Base-by-base conservation (phyloP, 2,113 vertebrate genomes). In the Psephotus haematonotus region DNA sequence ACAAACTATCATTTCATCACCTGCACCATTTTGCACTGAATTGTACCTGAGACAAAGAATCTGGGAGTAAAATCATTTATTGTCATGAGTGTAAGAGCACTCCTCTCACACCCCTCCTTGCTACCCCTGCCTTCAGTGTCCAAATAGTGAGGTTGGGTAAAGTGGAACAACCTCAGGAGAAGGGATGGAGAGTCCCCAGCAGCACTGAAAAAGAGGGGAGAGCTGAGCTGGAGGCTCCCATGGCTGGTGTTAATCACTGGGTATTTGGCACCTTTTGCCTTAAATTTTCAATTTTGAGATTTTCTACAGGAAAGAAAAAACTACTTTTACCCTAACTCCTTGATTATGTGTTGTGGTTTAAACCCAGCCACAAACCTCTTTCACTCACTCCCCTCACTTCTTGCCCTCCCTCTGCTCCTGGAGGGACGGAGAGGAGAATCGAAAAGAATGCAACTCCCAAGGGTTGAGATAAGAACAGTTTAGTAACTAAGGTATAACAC, bases 161-260 rank as follows among this genome's bases (percentile, higher is more conserved):
- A 78, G 14, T 0, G 0, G 10, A 75, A 17, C 16, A 63, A 13
- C 37, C 60, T 62, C 39, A 31, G 46, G 20, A 39, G 37, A 82
- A 70, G 28, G 47, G 25, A 15, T 0, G 2, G 44, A 69, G 41
- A 24, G 25, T 9, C 10, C 31, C 41, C 44, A 52, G 60, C 1
- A 41, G 23, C 31, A 13, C 5, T 31, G 31, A 27, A 82, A 37
- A 35, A 39, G 13, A 52, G 22, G 16, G 47, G 67, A 64, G 43
- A 23, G 11, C 24, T 28, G 39, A 69, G 55, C 35, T 19, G 17
- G 6, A 67, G 27, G 41, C 2, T 57, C 23, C 27, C 17, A 6
- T 28, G 1, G 0, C 35, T 70, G 24, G 17, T 0, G 1, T 24
- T 59, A 17, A n/a, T 6, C 28, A 2, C 18, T 37, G 22, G 25